Evolutionary conservation across 2,888 invertebrate species (phyloP), one percentile per base, ranked within the genome.

Genomic region (Myopa testacea): DNA sequence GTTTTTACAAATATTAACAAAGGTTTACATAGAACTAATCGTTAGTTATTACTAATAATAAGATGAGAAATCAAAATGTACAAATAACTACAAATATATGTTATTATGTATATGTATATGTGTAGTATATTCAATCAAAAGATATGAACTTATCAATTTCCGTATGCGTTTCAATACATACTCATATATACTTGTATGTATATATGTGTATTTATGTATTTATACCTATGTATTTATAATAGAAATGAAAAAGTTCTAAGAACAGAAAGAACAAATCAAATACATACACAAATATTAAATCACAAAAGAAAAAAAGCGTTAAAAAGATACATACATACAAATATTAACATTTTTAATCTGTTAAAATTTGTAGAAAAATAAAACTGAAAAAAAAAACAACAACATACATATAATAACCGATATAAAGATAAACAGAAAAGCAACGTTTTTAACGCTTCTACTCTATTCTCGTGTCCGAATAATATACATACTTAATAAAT

Each of bases 61-160:
- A 65, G 16, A 52, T 34, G 69, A 50, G 50, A 58, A 71, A 71
- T 71, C 71, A 71, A 68, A 71, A 37, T 71, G 71, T 71, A 71
- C 71, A 71, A 70, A 34, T 38, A 68, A 45, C 14, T n/a, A 58
- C n/a, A 58, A 58, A 58, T 58, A 58, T 58, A 12, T 52, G 14
- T 1, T 12, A 62, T 26, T 62, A 62, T 26, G 34, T 62, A 62
- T 62, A 62, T 26, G 10, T 62, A n/a, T 10, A 62, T n/a, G 34
- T 52, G 34, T 16, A 70, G 34, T 16, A 70, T 70, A 37, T 12
- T 38, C 50, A 70, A 70, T 70, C 70, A 70, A 70, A 52, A 19
- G 12, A 34, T 50, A 70, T 52, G 70, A 70, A 70, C 52, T 70
- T 70, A 70, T 52, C 37, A 70, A 55, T 70, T 38, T 70, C 70